These are phyloP conservation scores for Caenorhabditis wallacei DNA, from an alignment of 2,888 invertebrate genomes.

Conservation along the genomic window DNA sequence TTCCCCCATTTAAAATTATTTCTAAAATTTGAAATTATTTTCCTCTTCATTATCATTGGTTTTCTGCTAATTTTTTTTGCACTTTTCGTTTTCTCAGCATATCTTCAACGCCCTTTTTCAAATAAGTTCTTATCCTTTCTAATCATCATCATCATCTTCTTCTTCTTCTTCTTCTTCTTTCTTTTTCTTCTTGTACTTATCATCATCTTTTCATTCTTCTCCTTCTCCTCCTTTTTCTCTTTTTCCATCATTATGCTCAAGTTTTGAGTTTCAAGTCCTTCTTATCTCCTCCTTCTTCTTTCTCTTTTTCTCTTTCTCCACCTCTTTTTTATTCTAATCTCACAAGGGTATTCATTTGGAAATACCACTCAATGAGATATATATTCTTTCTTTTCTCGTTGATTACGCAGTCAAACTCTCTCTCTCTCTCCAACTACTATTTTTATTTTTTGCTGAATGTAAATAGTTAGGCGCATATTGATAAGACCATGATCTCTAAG, in stretches of 20 bases:
- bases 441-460: slow-evolving; percentile 1
- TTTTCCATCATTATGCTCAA: not conserved
- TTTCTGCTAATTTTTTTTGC: too few species aligned
- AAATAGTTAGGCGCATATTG: too few species aligned
- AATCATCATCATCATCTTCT: not conserved
- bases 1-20: too few species aligned
- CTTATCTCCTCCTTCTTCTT: not conserved
- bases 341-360: slow-evolving; percentile 12
- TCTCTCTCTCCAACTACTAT: not conserved
- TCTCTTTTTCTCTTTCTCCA: slow-evolving; percentile 6
- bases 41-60: too few species aligned
- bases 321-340: slow-evolving; percentile 9
- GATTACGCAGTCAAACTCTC: slow-evolving; percentile 22
- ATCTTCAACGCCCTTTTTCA: not conserved
- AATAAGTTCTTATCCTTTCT: not conserved
- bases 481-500: too few species aligned
- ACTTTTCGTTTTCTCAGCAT: too few species aligned
- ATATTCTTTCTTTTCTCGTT: too few species aligned
- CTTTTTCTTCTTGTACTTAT: not conserved
- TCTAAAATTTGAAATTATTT: too few species aligned
- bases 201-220: not conserved
- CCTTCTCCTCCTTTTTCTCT: not conserved
- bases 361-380: slow-evolving; percentile 6
- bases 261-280: not conserved
- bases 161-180: not conserved